Base-by-base conservation (phyloP, 2,113 vertebrate genomes). In the Ranitomeya variabilis region DNA sequence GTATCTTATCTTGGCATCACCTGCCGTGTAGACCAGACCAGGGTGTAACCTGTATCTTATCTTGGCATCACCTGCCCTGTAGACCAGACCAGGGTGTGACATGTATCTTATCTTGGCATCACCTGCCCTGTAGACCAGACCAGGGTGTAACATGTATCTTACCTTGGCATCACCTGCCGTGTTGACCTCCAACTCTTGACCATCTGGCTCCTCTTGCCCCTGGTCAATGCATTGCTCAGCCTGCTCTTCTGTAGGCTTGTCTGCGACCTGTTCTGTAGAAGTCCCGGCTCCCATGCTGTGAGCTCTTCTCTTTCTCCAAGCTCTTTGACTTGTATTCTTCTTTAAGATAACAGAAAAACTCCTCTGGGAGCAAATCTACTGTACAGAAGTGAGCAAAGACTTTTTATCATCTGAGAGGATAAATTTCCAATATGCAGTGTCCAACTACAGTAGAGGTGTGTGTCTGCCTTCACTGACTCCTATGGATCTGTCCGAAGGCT, bases 241-340 rank as follows among this genome's bases (percentile, higher is more conserved):
- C 37, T 57, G 60, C 23, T 85, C 87, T 89, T 85, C 87, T 7
- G n/a, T 78, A 60, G 59, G 52, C 60, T 89, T 89, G 45, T 85
- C 87, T 8, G 55, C 45, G 23, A 69, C 71, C 82, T 89, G 73
- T 21, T 83, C 79, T 60, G 79, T 54, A 59, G 87, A 89, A 31
- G 87, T 89, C 51, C 81, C 82, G 69, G 87, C 87, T 85, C 87
- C 87, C 87, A 89, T 89, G 71, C 57, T 84, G 71, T 6, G 19
- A 26, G 78, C 57, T 14, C 55, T 55, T 85, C 82, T 71, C 71
- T 26, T 19, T 73, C 23, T 37, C 14, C 15, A 55, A 57, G 83
- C 64, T 23, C 69, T 60, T 51, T 73, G n/a, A 19, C 69, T 54
- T 19, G 52, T 55, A 23, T 73, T 71, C n/a, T 54, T 71, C 67